These are phyloP conservation scores for Dromas ardeola DNA, from an alignment of 2,113 vertebrate species.

Conservation along the genomic window DNA sequence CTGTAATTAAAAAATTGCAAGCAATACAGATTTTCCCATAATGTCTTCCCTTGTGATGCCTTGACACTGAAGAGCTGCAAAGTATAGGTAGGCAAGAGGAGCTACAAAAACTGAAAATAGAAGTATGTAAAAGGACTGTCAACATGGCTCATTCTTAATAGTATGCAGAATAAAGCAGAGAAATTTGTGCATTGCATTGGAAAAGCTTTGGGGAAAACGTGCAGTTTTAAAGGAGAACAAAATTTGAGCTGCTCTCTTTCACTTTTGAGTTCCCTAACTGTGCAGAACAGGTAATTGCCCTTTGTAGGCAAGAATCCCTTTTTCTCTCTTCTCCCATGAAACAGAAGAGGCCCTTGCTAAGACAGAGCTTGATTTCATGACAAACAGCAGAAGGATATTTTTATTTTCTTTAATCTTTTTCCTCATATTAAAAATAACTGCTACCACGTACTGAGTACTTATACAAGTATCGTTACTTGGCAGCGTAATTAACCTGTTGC, in stretches of 20 bases:
- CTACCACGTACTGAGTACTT: neutral
- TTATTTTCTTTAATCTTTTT: neutral
- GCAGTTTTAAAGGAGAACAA: neutral
- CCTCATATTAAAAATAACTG: neutral
- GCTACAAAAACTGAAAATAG: neutral
- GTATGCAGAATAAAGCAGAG: neutral
- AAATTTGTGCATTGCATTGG: neutral
- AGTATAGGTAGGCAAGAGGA: neutral
- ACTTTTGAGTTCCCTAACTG: neutral
- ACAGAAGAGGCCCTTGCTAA: neutral
- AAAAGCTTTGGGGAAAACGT: neutral
- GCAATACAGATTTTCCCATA: neutral
- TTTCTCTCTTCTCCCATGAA: neutral
- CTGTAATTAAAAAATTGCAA: neutral
- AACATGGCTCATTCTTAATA: neutral
- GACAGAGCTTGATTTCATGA: neutral
- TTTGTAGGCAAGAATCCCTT: neutral
- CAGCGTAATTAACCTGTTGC: neutral
- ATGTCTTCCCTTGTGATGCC: neutral
- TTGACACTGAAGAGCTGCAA: neutral
- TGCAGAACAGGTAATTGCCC: neutral
- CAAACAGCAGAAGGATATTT: neutral
- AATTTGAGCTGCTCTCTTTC: neutral
- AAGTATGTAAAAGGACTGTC: neutral
- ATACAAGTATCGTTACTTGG: neutral